A percentile compares a stretch with the other conserved stretches of the same genome.
These are phyloP conservation scores for Porites lutea DNA, from an alignment of 64 coral and sea anemone species.

Conservation along the genomic window DNA sequence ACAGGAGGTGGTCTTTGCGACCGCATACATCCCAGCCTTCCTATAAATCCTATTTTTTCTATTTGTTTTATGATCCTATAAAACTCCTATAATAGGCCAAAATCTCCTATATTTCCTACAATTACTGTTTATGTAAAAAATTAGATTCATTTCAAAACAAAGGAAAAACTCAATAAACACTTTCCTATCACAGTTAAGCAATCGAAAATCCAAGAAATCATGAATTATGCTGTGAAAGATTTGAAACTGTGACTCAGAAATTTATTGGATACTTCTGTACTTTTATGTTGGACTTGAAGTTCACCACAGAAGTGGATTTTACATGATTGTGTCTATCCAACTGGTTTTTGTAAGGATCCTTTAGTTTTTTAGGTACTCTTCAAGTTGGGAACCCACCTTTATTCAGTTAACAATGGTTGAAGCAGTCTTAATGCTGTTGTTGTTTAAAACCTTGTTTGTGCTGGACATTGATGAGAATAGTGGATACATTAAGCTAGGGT, in stretches of 20 bases:
- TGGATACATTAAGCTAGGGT: slow-evolving; percentile 24
- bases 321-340: no score
- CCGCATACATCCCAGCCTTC: neutral
- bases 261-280: no score
- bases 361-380: slow-evolving; percentile 39
- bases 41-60: slow-evolving; percentile 6
- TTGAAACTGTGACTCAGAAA: no score
- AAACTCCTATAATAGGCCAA: slow-evolving; percentile 14
- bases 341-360: slow-evolving; percentile 14
- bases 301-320: no score
- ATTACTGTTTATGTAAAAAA: neutral
- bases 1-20: no score
- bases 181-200: no score
- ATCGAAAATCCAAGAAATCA: no score
- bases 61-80: slow-evolving; percentile 21
- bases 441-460: slow-evolving; percentile 34
- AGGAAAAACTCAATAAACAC: no score
- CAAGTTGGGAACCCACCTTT: neutral
- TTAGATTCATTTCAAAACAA: neutral
- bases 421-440: slow-evolving; percentile 27
- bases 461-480: slow-evolving; percentile 33
- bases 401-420: slow-evolving; percentile 1
- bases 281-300: no score
- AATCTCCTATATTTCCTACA: slow-evolving; percentile 7
- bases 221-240: no score